Conservation (phyloP, 2,113 vertebrate species). For the Bolborhynchus lineola region DNA sequence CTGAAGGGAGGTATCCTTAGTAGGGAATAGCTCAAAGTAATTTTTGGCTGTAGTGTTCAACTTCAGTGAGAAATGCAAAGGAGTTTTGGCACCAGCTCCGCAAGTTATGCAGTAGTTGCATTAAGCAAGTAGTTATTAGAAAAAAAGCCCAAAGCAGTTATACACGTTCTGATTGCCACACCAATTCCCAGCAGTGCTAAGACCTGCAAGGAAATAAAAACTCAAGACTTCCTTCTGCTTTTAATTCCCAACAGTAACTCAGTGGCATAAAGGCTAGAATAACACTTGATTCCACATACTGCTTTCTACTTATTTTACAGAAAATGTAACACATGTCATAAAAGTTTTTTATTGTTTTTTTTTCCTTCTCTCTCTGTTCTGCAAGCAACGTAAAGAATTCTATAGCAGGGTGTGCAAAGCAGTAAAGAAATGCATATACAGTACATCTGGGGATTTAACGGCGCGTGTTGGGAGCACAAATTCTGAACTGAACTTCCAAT, state of each 20-base stretch:
- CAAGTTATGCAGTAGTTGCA: neutral
- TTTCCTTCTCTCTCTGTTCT: neutral
- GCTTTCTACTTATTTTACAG: neutral
- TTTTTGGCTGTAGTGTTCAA: neutral
- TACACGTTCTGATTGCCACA: constrained; percentile 77
- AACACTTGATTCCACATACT: neutral
- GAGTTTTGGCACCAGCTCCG: neutral
- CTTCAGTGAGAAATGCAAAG: neutral
- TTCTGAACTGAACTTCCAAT: neutral
- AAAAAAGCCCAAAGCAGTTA: neutral
- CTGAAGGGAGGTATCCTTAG: neutral
- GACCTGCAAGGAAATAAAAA: constrained; percentile 67
- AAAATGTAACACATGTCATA: neutral
- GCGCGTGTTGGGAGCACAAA: neutral
- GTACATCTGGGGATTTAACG: neutral
- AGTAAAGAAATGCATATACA: neutral
- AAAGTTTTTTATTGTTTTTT: neutral
- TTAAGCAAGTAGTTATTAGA: neutral
- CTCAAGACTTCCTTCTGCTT: neutral
- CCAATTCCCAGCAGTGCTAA: constrained; percentile 77
- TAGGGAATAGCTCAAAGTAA: neutral
- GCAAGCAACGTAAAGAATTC: neutral
- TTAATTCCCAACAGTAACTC: neutral
- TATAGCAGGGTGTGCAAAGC: neutral
- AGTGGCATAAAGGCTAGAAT: neutral